Conservation (phyloP, 1,140 invertebrate genomes). For the Drosophila setifemur region DNA sequence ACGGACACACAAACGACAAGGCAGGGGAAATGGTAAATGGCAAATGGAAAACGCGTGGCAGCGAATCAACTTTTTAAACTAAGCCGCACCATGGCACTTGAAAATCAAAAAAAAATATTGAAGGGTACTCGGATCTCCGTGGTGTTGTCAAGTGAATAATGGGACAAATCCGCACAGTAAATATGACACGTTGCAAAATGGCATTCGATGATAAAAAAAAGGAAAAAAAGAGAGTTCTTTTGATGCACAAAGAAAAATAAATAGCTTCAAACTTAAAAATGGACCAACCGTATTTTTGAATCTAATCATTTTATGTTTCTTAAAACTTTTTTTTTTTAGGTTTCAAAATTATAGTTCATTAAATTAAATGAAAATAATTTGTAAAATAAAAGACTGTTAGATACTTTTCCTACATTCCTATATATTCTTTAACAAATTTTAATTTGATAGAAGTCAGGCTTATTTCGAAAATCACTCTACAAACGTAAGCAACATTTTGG, state of each 20-base stretch:
- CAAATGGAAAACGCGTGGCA: constrained; percentile 53
- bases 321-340: too few relatives aligned
- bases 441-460: too few relatives aligned
- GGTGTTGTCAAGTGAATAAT: constrained; percentile 77
- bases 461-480: too few relatives aligned
- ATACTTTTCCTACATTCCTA: too few relatives aligned
- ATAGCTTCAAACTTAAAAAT: background rate
- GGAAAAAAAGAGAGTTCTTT: constrained; percentile 2
- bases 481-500: too few relatives aligned
- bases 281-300: background rate
- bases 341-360: too few relatives aligned
- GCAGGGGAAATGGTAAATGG: constrained; percentile 28
- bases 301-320: background rate
- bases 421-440: too few relatives aligned
- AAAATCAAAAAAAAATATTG: constrained; percentile 22
- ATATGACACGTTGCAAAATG: constrained; percentile 79
- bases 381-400: too few relatives aligned
- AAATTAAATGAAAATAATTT: too few relatives aligned
- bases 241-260: constrained; percentile 1
- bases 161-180: constrained; percentile 76
- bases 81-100: constrained; percentile 73
- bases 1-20: background rate
- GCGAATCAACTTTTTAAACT: constrained; percentile 73
- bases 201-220: constrained; percentile 71
- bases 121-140: constrained; percentile 22